Base-by-base conservation (phyloP, 2,888 invertebrate species). In the Caenorhabditis sp. region DNA sequence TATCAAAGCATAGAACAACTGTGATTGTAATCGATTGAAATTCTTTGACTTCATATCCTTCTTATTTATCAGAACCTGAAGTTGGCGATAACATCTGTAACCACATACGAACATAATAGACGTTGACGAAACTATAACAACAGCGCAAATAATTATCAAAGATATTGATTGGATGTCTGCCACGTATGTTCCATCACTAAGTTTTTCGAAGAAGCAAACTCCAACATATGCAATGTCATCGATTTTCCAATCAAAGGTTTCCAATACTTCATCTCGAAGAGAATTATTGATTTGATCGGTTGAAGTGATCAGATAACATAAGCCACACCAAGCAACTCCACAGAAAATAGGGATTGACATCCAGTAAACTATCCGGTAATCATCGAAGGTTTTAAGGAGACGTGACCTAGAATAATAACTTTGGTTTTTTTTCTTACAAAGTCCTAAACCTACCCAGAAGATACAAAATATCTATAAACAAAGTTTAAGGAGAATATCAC, bases 101-200 rank as follows among this genome's bases (percentile, higher is more conserved):
- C 70, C 70, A 27, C 63, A 70, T 8, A 66, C 66, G 49, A 67
- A 59, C 3, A 70, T 63, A 5, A 63, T 63, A 5, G 52, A 4
- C 1, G 66, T 50, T 3, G 66, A 67, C 10, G 59, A 52, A 4
- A 65, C 43, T 64, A 63, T 38, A n/a, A 63, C 10, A 3, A 56
- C 2, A 7, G 10, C 7, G 10, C 8, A 17, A 4, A 56, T 7
- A 26, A 17, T 56, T 26, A 20, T 8, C 10, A 12, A 4, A 5
- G 26, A 7, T 10, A 56, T 8, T 27, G 52, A 52, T 10, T 23
- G 8, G 1, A 10, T 20, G 12, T 52, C 23, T 1, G 10, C 1
- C 10, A 4, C 23, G 21, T 17, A 23, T 21, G n/a, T 8, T 23
- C 23, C 52, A 21, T 52, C 5, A 52, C 1, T 4, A n/a, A 52